A percentile compares a stretch with the other conserved stretches of the same genome.
These are phyloP conservation scores for Phania funesta DNA, from an alignment of 2,888 invertebrate species.

Conservation along the genomic window DNA sequence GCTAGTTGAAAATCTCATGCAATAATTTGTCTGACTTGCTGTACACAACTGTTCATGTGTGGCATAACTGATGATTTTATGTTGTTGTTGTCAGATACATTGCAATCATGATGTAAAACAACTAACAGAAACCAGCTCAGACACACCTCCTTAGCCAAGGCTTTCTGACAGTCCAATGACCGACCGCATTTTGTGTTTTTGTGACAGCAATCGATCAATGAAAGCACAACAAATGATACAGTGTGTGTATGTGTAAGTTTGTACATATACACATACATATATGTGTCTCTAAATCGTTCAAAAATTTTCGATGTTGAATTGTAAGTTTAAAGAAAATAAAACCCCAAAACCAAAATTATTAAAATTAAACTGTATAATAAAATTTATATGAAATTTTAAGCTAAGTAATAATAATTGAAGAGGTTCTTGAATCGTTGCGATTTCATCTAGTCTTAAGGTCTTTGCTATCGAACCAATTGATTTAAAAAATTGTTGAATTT, in stretches of 20 bases:
- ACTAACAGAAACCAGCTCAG: constrained; percentile 26
- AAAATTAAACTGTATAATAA: too few relatives aligned
- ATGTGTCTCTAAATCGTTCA: neutral
- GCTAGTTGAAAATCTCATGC: neutral
- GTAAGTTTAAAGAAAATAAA: neutral
- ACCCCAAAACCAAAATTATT: neutral
- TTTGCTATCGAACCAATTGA: too few relatives aligned
- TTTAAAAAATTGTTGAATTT: too few relatives aligned
- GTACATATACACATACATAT: neutral
- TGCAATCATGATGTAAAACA: constrained; percentile 26
- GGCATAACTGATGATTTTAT: constrained; percentile 2
- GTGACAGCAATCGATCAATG: constrained; percentile 49
- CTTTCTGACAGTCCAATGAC: constrained; percentile 38
- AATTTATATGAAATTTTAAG: too few relatives aligned
- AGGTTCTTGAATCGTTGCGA: too few relatives aligned
- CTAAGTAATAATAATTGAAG: too few relatives aligned
- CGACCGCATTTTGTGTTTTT: constrained; percentile 46
- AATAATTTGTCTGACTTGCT: neutral
- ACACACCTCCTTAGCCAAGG: constrained; percentile 57
- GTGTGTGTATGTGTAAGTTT: neutral
- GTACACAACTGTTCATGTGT: neutral
- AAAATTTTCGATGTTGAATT: neutral
- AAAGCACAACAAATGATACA: neutral
- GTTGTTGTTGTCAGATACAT: constrained; percentile 4
- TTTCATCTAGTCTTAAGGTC: too few relatives aligned